A percentile compares a stretch with the other conserved stretches of the same genome.
phyloP scores from a whole-genome alignment of 2,797 vertebrate species.

The Diplodus sargus region DNA sequence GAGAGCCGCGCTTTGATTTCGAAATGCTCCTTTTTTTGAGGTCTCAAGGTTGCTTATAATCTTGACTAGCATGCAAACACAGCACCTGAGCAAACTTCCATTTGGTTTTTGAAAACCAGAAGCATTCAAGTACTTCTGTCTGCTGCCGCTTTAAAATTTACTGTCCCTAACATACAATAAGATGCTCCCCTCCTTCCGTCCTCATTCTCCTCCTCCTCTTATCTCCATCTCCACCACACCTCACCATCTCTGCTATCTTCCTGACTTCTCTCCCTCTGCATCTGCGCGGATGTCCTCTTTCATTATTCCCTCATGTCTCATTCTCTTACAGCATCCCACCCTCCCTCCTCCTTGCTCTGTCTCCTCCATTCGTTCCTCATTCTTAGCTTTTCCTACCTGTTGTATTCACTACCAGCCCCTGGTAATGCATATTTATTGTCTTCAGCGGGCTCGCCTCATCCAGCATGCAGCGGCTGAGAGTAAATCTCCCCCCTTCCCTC shows the following conservation, averaged over 20 bases:
- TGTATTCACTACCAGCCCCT: constrained; percentile 53
- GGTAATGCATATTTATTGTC: constrained; percentile 76
- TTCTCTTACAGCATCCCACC: not conserved
- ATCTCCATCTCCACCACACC: not conserved
- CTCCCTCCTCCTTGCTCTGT: constrained; percentile 10
- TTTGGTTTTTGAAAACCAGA: constrained; percentile 10
- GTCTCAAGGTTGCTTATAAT: too few species aligned
- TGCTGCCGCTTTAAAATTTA: not conserved
- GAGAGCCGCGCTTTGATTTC: too few species aligned
- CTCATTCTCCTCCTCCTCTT: constrained; percentile 1
- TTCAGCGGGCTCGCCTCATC: constrained; percentile 55
- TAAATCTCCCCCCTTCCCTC: constrained; percentile 68
- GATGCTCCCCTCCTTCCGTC: not conserved
- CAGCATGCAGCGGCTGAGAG: constrained; percentile 42
- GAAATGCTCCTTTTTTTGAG: too few species aligned
- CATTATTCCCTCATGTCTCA: constrained; percentile 8
- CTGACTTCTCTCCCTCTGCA: not conserved
- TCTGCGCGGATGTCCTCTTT: not conserved
- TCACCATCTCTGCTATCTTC: constrained; percentile 5
- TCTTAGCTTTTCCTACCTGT: constrained; percentile 42
- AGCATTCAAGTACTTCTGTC: not conserved
- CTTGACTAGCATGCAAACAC: not conserved
- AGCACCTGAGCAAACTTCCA: not conserved
- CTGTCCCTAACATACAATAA: not conserved
- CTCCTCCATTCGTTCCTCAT: constrained; percentile 23